Percentiles rank a stretch among this genome's conserved stretches.
These are phyloP conservation scores for Patella caerulea DNA, from an alignment of 2,888 invertebrate species.

Conservation along the genomic window DNA sequence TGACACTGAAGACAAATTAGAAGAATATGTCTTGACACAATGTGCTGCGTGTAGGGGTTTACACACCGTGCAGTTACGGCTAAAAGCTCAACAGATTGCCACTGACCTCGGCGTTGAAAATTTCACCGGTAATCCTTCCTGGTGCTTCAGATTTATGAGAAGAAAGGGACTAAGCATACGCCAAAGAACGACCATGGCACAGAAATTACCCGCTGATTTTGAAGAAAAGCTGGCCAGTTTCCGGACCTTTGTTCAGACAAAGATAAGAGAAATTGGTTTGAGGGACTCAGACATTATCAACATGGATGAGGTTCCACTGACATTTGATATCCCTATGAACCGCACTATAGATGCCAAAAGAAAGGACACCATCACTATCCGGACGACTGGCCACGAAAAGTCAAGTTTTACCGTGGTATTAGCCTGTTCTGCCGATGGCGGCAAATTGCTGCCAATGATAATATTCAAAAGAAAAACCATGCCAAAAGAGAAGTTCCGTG, in stretches of 20 bases:
- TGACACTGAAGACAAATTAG: conserved; percentile 24
- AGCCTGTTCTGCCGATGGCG: conserved; percentile 8
- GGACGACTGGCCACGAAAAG: too few species aligned
- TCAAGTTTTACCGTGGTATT: too few species aligned
- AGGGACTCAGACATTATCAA: too few species aligned
- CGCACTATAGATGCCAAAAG: too few species aligned
- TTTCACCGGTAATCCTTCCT: conserved; percentile 26
- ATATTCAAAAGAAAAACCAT: conserved; percentile 13
- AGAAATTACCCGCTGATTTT: too few species aligned
- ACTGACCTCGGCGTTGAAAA: conserved; percentile 19
- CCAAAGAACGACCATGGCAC: conserved; percentile 17
- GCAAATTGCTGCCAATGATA: too few species aligned
- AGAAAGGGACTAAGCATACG: conserved; percentile 19
- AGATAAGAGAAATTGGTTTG: neutral
- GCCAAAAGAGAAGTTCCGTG: conserved; percentile 26
- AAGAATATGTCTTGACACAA: conserved; percentile 26
- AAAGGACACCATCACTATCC: too few species aligned
- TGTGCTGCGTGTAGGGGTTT: conserved; percentile 21
- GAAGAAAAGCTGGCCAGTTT: too few species aligned
- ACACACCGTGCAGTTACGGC: conserved; percentile 18
- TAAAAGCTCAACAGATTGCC: conserved; percentile 19
- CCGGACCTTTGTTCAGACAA: too few species aligned
- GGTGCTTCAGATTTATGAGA: conserved; percentile 31
- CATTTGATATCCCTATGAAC: too few species aligned
- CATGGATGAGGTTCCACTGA: too few species aligned